Evolutionary conservation across 2,797 vertebrate species (phyloP), one percentile per base, ranked within the genome.

Genomic region (Phaenicophaeus curvirostris): DNA sequence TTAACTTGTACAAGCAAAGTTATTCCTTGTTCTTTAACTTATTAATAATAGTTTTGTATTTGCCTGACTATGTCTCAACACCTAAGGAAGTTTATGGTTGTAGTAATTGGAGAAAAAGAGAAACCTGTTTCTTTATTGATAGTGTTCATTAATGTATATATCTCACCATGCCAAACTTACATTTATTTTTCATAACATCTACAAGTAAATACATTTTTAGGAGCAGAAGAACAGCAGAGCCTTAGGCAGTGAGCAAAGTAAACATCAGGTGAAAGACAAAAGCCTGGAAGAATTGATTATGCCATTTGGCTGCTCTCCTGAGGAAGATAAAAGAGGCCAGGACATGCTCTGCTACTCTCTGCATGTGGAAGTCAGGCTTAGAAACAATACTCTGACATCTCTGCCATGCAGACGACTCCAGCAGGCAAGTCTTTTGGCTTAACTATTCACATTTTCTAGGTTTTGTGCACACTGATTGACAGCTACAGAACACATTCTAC

Each of bases 271-370:
- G 86, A 96, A 97, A 97, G 95, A 97, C 96, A 97, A 97, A 96
- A 95, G 93, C 89, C 96, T 97, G 96, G 97, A 97, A 96, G 93
- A 98, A 97, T 94, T 96, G 96, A 97, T 98, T 97, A 97, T 97
- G 94, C 95, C 95, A 97, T 95, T 97, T 95, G 93, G 96, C 95
- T 97, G 95, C 96, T 98, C 97, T 98, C 90, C 94, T 94, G 95
- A 97, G 96, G 77, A 97, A 96, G 92, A 98, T 94, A 94, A 97
- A 98, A 97, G 95, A 94, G 76, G 53, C 85, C 63, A 94, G 93
- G 97, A 96, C 94, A 97, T 97, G 97, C 97, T 98, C 97, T 89
- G 90, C 83, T 98, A 97, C 97, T 97, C 94, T n/a, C 91, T 4
- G 24, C 95, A 77, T 96, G 94, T 95, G 96, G 94, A 95, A 98